Evolutionary conservation across 2,888 invertebrate genomes (phyloP), one percentile per base, ranked within the genome.

Genomic region (Lochmaea capreae): DNA sequence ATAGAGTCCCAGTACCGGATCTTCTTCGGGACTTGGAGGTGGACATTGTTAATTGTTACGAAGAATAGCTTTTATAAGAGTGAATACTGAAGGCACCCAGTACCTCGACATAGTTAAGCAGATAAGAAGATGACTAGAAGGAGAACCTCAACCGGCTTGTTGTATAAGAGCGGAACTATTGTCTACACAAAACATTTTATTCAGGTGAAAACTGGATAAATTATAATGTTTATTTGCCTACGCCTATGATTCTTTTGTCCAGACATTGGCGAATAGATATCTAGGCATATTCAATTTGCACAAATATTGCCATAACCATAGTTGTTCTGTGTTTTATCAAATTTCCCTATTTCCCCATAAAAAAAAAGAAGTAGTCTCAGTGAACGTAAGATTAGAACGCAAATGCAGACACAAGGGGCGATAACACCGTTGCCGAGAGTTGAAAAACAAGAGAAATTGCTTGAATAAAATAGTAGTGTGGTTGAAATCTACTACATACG

Each of bases 261-360:
- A 61, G 62, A 61, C 62, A 62, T 46, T 61, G 46, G 39, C 46
- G 69, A 69, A 62, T 62, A 49, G 69, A 69, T 54, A 61, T 62
- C 69, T 49, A 69, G 69, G 69, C 62, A 69, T 52, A 69, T 62
- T 52, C 62, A 69, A 62, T 65, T 49, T 46, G 66, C 46, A 26
- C 70, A 71, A 70, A 74, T 67, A 71, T 67, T 65, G 67, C 39
- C 42, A 49, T 74, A 67, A 67, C 71, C 71, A 52, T 67, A 74
- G 67, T 67, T 57, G 54, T 71, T 71, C 59, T 59, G 10, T 43
- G 58, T 62, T 67, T 74, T 71, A 74, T 74, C 67, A 74, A 74
- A 74, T 71, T 71, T 59, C 22, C 67, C 43, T 65, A 67, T 63
- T 65, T 58, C 57, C 67, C 39, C 65, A 57, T 43, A 42, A 62